Percentiles rank a stretch among this genome's conserved stretches.
Evolutionary conservation across 2,888 invertebrate genomes (phyloP).

Genomic region (Rotaria macrura): DNA sequence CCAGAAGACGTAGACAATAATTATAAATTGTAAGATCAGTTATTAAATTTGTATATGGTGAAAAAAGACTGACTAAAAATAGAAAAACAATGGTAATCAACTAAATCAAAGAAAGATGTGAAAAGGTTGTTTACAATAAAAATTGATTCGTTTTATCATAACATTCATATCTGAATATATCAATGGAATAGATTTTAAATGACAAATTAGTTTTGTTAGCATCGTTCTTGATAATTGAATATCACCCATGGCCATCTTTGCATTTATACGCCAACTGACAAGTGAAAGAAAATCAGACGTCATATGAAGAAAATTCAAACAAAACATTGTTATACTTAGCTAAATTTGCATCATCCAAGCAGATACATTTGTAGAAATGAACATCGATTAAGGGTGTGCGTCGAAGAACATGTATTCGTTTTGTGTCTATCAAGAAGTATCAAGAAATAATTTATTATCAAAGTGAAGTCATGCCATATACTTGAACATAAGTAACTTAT

Average conservation of each 20-base stretch:
- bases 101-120: neutral
- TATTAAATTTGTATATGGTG: neutral
- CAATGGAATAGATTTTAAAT: neutral
- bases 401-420: neutral
- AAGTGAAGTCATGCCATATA: no score
- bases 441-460: no score
- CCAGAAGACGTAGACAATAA: neutral
- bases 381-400: neutral
- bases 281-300: no score
- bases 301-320: no score
- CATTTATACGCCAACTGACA: neutral
- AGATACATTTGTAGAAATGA: neutral
- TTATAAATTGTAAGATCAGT: neutral
- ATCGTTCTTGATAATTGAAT: neutral
- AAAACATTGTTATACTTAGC: neutral
- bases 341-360: neutral
- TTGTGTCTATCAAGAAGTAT: neutral
- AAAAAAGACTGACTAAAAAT: neutral
- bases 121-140: neutral
- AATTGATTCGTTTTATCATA: neutral
- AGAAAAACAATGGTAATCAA: neutral
- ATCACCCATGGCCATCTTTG: neutral
- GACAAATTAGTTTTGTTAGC: neutral
- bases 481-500: no score
- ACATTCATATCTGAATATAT: neutral